phyloP scores from a whole-genome alignment of 2,888 invertebrate species.

The Eilema depressum region DNA sequence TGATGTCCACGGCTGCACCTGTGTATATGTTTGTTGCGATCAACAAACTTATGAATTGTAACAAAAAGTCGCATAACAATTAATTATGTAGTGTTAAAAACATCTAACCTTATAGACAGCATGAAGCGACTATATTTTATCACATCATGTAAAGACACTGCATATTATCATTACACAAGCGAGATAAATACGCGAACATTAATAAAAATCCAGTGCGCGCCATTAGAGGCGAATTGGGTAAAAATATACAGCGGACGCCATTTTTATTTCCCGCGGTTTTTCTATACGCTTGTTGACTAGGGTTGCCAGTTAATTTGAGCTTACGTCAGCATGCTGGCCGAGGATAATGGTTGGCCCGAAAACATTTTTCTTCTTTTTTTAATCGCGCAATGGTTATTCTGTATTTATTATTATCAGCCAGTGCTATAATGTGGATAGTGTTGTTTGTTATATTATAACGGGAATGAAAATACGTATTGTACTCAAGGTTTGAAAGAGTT shows the following conservation, averaged over 20 bases:
- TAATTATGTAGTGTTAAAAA: background rate
- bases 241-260: slow-evolving; percentile 52
- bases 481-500: no score
- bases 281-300: slow-evolving; percentile 58
- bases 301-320: slow-evolving; percentile 60
- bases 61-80: background rate
- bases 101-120: background rate
- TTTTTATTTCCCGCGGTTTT: slow-evolving; percentile 52
- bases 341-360: slow-evolving; percentile 59
- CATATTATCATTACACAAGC: slow-evolving; percentile 18
- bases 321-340: slow-evolving; percentile 60
- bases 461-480: background rate
- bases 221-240: slow-evolving; percentile 44
- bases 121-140: no score
- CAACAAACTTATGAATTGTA: no score
- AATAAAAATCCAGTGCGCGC: slow-evolving; percentile 46
- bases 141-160: slow-evolving; percentile 21
- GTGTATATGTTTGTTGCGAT: no score
- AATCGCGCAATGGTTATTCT: slow-evolving; percentile 43
- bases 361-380: slow-evolving; percentile 51
- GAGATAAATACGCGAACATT: slow-evolving; percentile 26
- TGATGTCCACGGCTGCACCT: no score
- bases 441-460: slow-evolving; percentile 7
- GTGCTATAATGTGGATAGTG: slow-evolving; percentile 23
- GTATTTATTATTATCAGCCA: slow-evolving; percentile 42